Evolutionary conservation across 2,888 invertebrate species (phyloP).

Genomic region (Netelia virgata): DNA sequence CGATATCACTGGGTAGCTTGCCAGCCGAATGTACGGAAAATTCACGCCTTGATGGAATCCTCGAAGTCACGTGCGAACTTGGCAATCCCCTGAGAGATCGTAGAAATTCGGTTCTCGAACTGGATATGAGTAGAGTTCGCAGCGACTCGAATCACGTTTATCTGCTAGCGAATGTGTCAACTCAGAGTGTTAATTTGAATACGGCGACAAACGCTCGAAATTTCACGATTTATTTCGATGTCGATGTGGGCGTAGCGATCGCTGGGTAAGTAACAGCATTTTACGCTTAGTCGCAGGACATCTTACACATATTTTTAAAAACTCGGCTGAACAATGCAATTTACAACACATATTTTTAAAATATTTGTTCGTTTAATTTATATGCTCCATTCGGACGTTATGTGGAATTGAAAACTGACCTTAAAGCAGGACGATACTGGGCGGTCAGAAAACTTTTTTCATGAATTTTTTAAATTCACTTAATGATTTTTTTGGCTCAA

Average conservation of each 20-base stretch:
- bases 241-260: conserved; percentile 82
- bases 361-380: too few species aligned
- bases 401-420: too few species aligned
- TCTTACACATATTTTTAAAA: too few species aligned
- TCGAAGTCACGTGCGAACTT: conserved; percentile 77
- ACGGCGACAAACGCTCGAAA: conserved; percentile 67
- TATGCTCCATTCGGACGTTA: too few species aligned
- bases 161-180: conserved; percentile 78
- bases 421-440: too few species aligned
- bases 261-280: conserved; percentile 83
- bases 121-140: conserved; percentile 79
- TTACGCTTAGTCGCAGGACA: neutral
- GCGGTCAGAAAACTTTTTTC: too few species aligned
- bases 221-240: conserved; percentile 78
- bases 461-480: too few species aligned
- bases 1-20: conserved; percentile 64
- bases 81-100: conserved; percentile 78
- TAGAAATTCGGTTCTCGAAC: conserved; percentile 71
- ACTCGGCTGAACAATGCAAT: too few species aligned
- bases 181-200: conserved; percentile 82
- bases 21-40: conserved; percentile 66
- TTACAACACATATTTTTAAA: too few species aligned
- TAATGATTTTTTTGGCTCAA: too few species aligned
- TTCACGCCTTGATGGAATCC: conserved; percentile 70
- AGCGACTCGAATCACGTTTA: conserved; percentile 72